Percentiles rank a stretch among this genome's conserved stretches.
phyloP scores from a whole-genome alignment of 2,113 vertebrate genomes.

The Vidua macroura region DNA sequence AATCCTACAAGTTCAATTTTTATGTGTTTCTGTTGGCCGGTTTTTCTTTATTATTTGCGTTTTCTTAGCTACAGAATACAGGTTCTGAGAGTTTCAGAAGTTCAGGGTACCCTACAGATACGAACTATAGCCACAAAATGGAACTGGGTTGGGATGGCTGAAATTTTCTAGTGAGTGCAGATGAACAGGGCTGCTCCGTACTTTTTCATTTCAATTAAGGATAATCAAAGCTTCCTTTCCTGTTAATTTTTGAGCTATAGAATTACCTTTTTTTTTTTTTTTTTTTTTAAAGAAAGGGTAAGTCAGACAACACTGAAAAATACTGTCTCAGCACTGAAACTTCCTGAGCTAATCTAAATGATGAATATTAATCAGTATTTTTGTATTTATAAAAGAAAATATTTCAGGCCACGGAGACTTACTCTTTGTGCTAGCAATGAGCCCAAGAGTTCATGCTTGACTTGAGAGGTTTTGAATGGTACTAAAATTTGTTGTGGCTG shows the following conservation, averaged over 20 bases:
- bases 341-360: neutral
- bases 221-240: neutral
- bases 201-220: neutral
- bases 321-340: neutral
- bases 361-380: neutral
- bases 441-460: neutral
- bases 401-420: neutral
- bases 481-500: neutral
- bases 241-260: neutral
- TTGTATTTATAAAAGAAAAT: neutral
- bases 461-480: neutral
- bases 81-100: neutral
- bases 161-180: neutral
- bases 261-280: neutral
- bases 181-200: neutral
- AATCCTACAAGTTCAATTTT: neutral
- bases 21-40: neutral
- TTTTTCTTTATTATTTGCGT: neutral
- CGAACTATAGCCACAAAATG: neutral
- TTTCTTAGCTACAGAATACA: neutral
- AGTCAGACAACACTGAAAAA: neutral
- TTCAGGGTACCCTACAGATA: neutral
- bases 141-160: neutral
- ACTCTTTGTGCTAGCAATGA: neutral
- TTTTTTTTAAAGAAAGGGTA: neutral